phyloP scores from a whole-genome alignment of 2,113 vertebrate genomes.

The Rhynchomys soricoides region DNA sequence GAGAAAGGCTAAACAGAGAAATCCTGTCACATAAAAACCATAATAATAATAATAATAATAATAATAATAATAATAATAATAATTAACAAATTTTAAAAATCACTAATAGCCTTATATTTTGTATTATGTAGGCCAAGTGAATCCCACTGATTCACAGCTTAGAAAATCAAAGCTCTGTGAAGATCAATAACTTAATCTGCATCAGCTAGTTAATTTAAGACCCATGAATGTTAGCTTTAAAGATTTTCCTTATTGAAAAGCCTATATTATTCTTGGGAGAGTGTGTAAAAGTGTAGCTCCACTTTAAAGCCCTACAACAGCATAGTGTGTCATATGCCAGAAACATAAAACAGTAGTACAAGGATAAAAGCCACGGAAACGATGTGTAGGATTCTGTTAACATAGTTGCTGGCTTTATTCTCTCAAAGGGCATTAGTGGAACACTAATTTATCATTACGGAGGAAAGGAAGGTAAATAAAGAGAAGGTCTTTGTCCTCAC shows the following conservation, averaged over 20 bases:
- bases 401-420: neutral
- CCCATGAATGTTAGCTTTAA: neutral
- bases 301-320: neutral
- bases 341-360: neutral
- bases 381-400: neutral
- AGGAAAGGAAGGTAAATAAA: neutral
- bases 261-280: neutral
- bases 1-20: neutral
- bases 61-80: neutral
- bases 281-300: neutral
- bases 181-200: constrained; percentile 1
- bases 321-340: neutral
- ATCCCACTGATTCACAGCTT: neutral
- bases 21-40: neutral
- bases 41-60: neutral
- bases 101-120: neutral
- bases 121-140: neutral
- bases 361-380: neutral
- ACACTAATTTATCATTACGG: neutral
- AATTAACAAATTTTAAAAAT: neutral
- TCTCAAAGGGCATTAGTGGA: neutral
- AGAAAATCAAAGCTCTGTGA: constrained; percentile 20
- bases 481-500: neutral
- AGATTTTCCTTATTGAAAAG: constrained; percentile 33
- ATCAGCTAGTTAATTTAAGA: neutral